A percentile compares a stretch with the other conserved stretches of the same genome.
Evolutionary conservation across 2,797 vertebrate species (phyloP).

Genomic region (Pteropus rufus): DNA sequence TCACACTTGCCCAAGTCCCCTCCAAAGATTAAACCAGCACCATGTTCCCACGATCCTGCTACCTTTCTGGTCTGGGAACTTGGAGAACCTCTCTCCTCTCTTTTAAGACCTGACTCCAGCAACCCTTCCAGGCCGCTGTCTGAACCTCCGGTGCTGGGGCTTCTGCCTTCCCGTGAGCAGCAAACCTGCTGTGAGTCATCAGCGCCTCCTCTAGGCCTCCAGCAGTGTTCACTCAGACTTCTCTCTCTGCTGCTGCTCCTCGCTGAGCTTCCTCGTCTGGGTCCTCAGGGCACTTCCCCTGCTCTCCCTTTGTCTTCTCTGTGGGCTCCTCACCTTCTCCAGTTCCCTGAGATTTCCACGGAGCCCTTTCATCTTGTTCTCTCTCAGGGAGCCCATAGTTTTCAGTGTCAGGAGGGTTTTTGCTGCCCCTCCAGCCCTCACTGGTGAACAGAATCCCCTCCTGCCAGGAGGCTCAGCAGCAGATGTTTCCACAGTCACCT

Average conservation of each 20-base stretch:
- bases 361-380: background rate
- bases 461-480: background rate
- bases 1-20: background rate
- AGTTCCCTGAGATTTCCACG: background rate
- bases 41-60: accelerated
- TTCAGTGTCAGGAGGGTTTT: background rate
- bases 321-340: accelerated
- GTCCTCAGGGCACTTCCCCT: background rate
- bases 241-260: background rate
- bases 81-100: background rate
- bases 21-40: too few species aligned
- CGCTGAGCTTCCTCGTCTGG: background rate
- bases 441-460: background rate
- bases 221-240: accelerated
- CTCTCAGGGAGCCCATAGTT: background rate
- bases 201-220: too few species aligned
- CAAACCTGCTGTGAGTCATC: background rate
- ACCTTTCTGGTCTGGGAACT: background rate
- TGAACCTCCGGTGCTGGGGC: background rate
- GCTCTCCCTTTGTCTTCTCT: background rate
- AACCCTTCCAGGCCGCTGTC: background rate
- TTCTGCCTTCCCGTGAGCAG: background rate
- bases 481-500: background rate
- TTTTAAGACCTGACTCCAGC: background rate
- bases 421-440: background rate